Conservation (phyloP, 1,140 invertebrate genomes). For the Rhopalosiphum padi region DNA sequence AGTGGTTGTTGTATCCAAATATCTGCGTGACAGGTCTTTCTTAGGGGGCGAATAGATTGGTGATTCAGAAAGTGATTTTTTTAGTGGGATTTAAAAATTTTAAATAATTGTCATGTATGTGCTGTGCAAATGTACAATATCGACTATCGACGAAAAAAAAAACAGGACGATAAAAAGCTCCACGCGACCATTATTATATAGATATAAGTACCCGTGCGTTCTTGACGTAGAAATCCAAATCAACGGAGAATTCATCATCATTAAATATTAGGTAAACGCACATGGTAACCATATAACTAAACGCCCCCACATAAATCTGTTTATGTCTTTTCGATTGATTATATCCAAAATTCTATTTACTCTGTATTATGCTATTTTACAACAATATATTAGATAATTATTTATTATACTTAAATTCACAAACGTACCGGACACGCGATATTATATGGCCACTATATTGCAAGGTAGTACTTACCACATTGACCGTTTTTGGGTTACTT, state of each 20-base stretch:
- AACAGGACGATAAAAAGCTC: no score
- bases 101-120: background rate
- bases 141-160: background rate
- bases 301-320: background rate
- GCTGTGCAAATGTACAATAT: background rate
- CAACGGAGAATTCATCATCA: background rate
- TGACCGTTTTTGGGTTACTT: background rate
- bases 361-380: background rate
- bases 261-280: background rate
- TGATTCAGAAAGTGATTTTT: no score
- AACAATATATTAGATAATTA: background rate
- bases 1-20: no score
- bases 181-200: no score
- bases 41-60: no score
- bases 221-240: background rate
- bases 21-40: no score
- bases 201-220: background rate
- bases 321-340: background rate
- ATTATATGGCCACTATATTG: background rate
- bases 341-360: background rate
- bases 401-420: background rate
- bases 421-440: background rate
- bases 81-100: background rate
- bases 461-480: background rate
- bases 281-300: background rate